Conservation (phyloP, 2,113 vertebrate genomes). For the Lophotis ruficrista region DNA sequence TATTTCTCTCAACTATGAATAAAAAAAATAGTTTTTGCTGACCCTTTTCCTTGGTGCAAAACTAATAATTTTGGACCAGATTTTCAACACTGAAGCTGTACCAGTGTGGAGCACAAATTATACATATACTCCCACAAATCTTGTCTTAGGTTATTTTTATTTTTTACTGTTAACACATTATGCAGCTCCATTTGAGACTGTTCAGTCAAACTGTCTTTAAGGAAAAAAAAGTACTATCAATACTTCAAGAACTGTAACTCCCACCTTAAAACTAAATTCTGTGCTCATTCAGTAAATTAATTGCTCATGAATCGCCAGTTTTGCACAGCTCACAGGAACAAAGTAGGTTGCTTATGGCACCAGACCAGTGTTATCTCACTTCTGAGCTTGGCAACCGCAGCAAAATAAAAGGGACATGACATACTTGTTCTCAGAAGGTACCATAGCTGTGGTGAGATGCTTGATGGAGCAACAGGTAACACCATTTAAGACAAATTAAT, state of each 20-base stretch:
- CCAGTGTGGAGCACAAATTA: neutral
- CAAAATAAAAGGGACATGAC: neutral
- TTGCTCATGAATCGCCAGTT: neutral
- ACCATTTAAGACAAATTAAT: neutral
- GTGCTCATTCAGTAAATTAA: neutral
- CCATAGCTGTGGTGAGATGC: neutral
- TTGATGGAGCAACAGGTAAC: neutral
- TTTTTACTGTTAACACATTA: neutral
- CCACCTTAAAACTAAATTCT: neutral
- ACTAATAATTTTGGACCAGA: neutral
- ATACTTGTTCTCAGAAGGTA: neutral
- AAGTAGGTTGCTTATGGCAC: neutral
- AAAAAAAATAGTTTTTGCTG: neutral
- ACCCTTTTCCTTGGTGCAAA: neutral
- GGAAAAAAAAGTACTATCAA: neutral
- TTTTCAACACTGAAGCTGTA: neutral
- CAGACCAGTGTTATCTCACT: neutral
- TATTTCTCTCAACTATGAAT: neutral
- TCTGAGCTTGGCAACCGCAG: neutral
- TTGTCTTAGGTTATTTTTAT: neutral
- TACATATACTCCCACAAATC: neutral
- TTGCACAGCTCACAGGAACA: neutral
- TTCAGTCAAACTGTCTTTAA: neutral
- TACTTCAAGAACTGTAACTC: neutral
- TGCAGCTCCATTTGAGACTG: neutral